Base-by-base conservation (phyloP, 2,888 invertebrate species). In the Selenia dentaria region DNA sequence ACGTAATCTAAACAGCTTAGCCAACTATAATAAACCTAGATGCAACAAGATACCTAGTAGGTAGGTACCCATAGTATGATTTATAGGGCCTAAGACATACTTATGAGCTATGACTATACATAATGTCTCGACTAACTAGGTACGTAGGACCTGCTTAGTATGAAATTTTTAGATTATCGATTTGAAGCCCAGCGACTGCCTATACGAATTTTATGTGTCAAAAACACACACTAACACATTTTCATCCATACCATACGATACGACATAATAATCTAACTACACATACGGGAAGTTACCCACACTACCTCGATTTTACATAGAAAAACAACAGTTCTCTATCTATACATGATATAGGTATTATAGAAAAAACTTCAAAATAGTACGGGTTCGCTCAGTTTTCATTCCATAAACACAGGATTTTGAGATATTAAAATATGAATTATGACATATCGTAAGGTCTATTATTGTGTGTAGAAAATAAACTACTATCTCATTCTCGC, bases 341-440 rank as follows among this genome's bases (percentile, higher is more conserved):
- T 81, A 78, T 76, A 81, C 65, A 65, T 78, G 70, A 53, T 79
- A 82, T 79, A 80, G 75, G 79, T n/a, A n/a, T n/a, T n/a, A n/a
- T n/a, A n/a, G n/a, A 83, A 87, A 85, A 89, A 87, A 87, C 85
- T 88, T 87, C 82, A 87, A 88, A 90, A 88, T 86, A 82, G 81
- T 86, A 88, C 62, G 84, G 82, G 83, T 82, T 83, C 85, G 67
- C 70, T 82, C 72, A 73, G 72, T 75, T 78, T 46, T 69, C 74
- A 64, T 59, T 60, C 47, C 51, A 55, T 63, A 6, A 68, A 60
- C 73, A 81, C 56, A 68, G 74, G 72, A 86, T 56, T 52, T 42
- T 59, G 48, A 74, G 73, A 62, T 81, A 67, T 69, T 74, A 65
- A 66, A 59, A 59, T 51, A 52, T 73, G 68, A 71, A 70, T 77